Base-by-base conservation (phyloP, 2,113 vertebrate species). In the Furnarius figulus region DNA sequence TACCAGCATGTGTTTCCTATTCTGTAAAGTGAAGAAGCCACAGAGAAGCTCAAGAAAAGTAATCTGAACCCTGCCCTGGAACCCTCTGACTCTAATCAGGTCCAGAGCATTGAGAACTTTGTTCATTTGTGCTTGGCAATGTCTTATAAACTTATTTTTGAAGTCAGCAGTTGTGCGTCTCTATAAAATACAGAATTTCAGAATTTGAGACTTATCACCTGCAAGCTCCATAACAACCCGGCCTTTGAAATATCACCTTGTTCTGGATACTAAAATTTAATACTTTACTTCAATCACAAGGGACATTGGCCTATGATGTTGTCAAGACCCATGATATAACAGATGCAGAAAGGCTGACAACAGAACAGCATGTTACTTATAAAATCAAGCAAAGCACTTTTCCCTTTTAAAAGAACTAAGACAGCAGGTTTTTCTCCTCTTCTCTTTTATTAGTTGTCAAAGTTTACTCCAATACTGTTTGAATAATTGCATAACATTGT, bases 241-340 rank as follows among this genome's bases (percentile, higher is more conserved):
- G 71, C 93, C 81, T 96, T 97, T 97, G 94, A 96, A 97, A 97
- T 96, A 97, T 92, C 93, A 95, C 93, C 92, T 94, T 97, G 76
- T 96, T 86, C 89, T 96, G 42, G 87, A 86, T 68, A 95, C 84
- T 94, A 96, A 85, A 90, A 90, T 88, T 90, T 97, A 97, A 97
- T 97, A 96, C 70, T 97, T 97, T 97, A 97, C 93, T 97, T 98
- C 92, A 97, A 91, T 96, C 94, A 95, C 93, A 97, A 96, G 70
- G 84, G 90, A 98, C 89, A 92, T 83, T 87, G 87, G 90, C 81
- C 94, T 96, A 77, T 90, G 88, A 78, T 91, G 58, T 89, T 97
- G 92, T 96, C 95, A 97, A 89, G 50, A 74, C 86, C 85, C 52
- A 71, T 94, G 84, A 87, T 96, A 82, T 95, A 96, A 91, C 63